These are phyloP conservation scores for Penaeus monodon DNA, from an alignment of 2,888 invertebrate genomes.

Conservation along the genomic window DNA sequence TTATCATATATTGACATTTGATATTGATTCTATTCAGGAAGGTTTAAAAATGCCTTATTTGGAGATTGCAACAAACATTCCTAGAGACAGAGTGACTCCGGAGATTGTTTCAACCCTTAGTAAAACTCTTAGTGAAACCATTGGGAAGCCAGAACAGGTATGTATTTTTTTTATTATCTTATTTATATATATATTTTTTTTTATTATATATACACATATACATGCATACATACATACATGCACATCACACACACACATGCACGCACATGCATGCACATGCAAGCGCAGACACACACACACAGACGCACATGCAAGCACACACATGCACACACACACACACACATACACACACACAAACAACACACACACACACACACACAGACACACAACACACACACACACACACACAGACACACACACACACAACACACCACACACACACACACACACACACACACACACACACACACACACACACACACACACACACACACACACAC, in stretches of 20 bases:
- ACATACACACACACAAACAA: background rate
- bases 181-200: background rate
- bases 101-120: slow-evolving; percentile 45
- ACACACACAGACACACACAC: no score
- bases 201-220: no score
- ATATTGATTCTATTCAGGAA: background rate
- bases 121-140: slow-evolving; percentile 39
- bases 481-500: no score
- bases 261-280: background rate
- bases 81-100: slow-evolving; percentile 61
- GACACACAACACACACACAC: no score
- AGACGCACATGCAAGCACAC: background rate
- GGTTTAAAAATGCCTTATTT: slow-evolving; percentile 50
- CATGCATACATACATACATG: background rate
- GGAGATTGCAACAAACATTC: slow-evolving; percentile 55
- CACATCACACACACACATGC: background rate
- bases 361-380: no score
- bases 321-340: background rate
- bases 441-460: no score
- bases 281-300: background rate
- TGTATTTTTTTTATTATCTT: slow-evolving; percentile 2
- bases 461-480: no score
- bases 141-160: slow-evolving; percentile 60
- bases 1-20: no score
- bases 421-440: no score